Conservation (phyloP, 2,888 invertebrate genomes). For the Temnothorax unifasciatus region DNA sequence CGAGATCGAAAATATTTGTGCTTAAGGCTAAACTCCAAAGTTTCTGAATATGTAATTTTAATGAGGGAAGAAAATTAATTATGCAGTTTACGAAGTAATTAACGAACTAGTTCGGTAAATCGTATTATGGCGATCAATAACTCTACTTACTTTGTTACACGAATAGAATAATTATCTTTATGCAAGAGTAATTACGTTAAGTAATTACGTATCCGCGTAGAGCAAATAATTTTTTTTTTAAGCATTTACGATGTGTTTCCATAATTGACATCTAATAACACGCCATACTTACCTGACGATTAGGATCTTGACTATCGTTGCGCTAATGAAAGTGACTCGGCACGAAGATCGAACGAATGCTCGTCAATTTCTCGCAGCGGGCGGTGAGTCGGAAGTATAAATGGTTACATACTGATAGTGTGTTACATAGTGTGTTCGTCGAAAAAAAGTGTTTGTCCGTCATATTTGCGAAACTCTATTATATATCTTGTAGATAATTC, state of each 20-base stretch:
- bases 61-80: not conserved
- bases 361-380: slow-evolving; percentile 28
- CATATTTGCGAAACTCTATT: not conserved
- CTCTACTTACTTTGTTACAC: not conserved
- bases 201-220: not conserved
- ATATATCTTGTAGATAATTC: not conserved
- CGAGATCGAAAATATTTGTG: slow-evolving; percentile 46
- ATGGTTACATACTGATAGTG: not conserved
- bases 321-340: slow-evolving; percentile 27
- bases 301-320: slow-evolving; percentile 1
- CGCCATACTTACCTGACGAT: not conserved
- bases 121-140: not conserved
- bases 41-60: not conserved
- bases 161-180: not conserved
- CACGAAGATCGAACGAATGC: not conserved
- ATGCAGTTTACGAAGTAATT: not conserved
- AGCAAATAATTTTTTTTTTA: slow-evolving; percentile 1
- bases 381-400: not conserved
- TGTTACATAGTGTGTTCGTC: not conserved
- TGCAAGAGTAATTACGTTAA: not conserved
- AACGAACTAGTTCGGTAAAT: not conserved
- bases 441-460: not conserved
- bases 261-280: slow-evolving; percentile 5
- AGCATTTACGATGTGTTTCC: not conserved
- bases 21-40: slow-evolving; percentile 1